Evolutionary conservation across 2,888 invertebrate species (phyloP).

Genomic region (Brenthis daphne): DNA sequence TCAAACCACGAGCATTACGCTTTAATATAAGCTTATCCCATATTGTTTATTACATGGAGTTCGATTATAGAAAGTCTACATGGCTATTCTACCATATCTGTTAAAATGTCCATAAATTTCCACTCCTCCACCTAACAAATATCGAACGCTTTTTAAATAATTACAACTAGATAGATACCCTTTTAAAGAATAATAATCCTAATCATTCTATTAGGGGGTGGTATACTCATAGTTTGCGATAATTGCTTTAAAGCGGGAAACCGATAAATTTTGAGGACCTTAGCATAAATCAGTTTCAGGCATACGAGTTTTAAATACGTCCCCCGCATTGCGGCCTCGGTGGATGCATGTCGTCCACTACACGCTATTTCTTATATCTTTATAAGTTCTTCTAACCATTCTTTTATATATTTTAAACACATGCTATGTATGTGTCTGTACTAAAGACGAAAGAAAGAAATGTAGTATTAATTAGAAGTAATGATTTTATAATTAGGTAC

Average conservation of each 20-base stretch:
- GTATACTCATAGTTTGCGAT: conserved; percentile 24
- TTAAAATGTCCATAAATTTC: too few relatives aligned
- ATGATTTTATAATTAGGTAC: too few relatives aligned
- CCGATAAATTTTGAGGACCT: conserved; percentile 44
- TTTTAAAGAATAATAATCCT: not conserved
- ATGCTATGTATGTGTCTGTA: too few relatives aligned
- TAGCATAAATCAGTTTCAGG: conserved; percentile 47
- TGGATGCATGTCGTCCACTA: conserved; percentile 30
- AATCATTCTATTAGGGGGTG: conserved; percentile 20
- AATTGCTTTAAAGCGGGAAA: conserved; percentile 31
- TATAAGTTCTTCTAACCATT: not conserved
- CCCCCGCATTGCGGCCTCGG: conserved; percentile 64
- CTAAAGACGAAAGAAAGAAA: too few relatives aligned
- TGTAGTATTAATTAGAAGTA: too few relatives aligned
- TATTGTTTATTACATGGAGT: too few relatives aligned
- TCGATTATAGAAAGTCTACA: too few relatives aligned
- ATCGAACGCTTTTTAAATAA: conserved; percentile 1
- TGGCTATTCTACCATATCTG: too few relatives aligned
- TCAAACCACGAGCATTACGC: too few relatives aligned
- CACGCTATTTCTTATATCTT: conserved; percentile 19
- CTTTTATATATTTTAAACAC: too few relatives aligned
- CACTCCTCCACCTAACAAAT: too few relatives aligned
- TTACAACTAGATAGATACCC: not conserved
- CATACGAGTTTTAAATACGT: conserved; percentile 45
- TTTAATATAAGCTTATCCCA: too few relatives aligned